Base-by-base conservation (phyloP, 92 coral and sea anemone genomes). In the Palythoa grandis region DNA sequence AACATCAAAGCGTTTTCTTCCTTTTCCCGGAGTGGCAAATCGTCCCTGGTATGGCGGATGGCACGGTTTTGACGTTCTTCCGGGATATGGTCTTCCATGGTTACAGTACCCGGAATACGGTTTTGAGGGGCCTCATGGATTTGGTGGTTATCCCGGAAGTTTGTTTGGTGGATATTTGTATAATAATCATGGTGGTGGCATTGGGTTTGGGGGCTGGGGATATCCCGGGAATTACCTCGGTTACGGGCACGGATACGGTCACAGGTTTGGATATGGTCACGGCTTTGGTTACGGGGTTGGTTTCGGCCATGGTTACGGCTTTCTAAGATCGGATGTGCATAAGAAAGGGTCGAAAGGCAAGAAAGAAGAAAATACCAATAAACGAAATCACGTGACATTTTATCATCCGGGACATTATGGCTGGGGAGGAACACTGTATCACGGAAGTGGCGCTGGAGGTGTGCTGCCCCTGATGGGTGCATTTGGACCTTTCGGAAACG, bases 321-420 rank as follows among this genome's bases (percentile, higher is more conserved):
- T 89, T 11, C 43, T 80, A n/a, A 80, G 89, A 20, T 87, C 88
- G 15, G 70, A 72, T 25, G 86, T 82, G 16, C 57, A 80, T 11
- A 83, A 23, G 65, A 87, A 83, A 56, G 76, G 79, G 65, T 60
- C 74, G 14, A 80, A 80, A n/a, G 16, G 1, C 50, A 69, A 68
- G 24, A 78, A 79, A 52, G 76, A 83, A 40, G 90, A 91, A 40
- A 72, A 78, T 17, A 84, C 93, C 61, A 85, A 77, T 7, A 39
- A 72, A 16, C 80, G 92, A n/a, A 85, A 90, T 17, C 90, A 92
- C 57, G 90, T 94, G 16, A 78, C 69, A 63, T 91, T 90, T 17
- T 94, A 88, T 78, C 88, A 93, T 68, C 98, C 98, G 38, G 98
- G 98, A 43, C 88, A 87, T 15, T 92, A 92, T 40, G 98, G 98